Evolutionary conservation across 1,140 invertebrate genomes (phyloP), one percentile per base, ranked within the genome.

Genomic region (Zaprionus davidi): DNA sequence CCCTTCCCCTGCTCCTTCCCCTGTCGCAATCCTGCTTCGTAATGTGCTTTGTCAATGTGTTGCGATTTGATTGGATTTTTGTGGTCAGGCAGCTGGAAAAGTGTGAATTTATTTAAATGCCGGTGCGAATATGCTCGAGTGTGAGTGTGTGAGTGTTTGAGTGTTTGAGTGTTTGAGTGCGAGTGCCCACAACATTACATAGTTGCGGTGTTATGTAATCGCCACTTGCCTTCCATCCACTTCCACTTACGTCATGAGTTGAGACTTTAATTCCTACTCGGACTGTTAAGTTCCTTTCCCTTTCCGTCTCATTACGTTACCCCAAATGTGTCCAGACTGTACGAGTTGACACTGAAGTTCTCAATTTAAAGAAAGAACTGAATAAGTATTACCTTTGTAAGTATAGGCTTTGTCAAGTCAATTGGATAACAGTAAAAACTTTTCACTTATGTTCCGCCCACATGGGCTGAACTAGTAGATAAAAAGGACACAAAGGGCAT

Each of bases 41-140:
- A 41, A 34, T 67, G 58, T 74, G 36, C 51, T 66, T 58, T 57
- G 65, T 53, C 67, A 63, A 58, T 70, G 72, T 55, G 60, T 38
- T 59, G 71, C 76, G 65, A 65, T 71, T 79, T 79, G 77, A 79
- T 79, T 79, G 63, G 68, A 68, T 77, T 77, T 49, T 67, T 77
- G 75, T 59, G 73, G 73, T 71, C 60, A 55, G 68, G 63, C 60
- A 69, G n/a, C 65, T 59, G 65, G 51, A 67, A 73, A 68, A 34
- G 71, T 68, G 71, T 44, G 71, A 73, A 73, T 62, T 51, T 57
- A 15, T 36, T 15, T 41, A 17, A n/a, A 55, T 38, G 49, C 24
- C 26, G 34, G 22, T 31, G 17, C 9, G 13, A 46, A 28, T 69
- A n/a, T 53, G 71, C 3, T 5, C 1, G 1, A 36, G 17, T 13